Evolutionary conservation across 2,113 vertebrate genomes (phyloP).

Genomic region (Thunnus thynnus): DNA sequence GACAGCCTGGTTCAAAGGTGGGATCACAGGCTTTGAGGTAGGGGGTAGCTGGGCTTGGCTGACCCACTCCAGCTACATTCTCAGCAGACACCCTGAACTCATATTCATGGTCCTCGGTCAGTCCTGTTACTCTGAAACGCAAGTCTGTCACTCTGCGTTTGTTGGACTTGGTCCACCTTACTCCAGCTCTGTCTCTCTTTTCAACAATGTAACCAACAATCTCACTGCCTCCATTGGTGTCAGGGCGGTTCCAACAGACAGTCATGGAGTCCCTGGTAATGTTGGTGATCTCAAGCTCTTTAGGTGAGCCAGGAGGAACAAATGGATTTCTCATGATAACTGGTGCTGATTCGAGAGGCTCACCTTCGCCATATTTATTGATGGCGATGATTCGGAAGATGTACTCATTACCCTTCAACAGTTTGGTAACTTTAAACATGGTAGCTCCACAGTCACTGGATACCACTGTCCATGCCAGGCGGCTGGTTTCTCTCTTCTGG

Average conservation of each 20-base stretch:
- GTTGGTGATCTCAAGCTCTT: conserved; percentile 93
- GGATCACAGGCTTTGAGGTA: conserved; percentile 97
- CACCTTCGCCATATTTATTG: conserved; percentile 96
- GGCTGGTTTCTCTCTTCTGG: conserved; percentile 98
- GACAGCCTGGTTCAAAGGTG: conserved; percentile 94
- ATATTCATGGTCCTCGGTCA: conserved; percentile 98
- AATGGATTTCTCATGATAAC: conserved; percentile 97
- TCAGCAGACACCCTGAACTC: conserved; percentile 98
- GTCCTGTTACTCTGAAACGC: conserved; percentile 94
- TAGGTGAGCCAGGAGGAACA: conserved; percentile 92
- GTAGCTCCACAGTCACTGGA: conserved; percentile 92
- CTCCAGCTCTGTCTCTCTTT: conserved; percentile 95
- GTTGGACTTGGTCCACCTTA: conserved; percentile 98
- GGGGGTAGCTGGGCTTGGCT: conserved; percentile 89
- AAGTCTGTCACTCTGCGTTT: conserved; percentile 96
- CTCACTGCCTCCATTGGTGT: conserved; percentile 94
- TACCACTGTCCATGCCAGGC: conserved; percentile 96
- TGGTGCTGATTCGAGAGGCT: conserved; percentile 94
- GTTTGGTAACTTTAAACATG: conserved; percentile 96
- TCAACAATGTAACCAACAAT: conserved; percentile 95
- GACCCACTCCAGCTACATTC: conserved; percentile 95
- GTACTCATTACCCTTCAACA: conserved; percentile 97
- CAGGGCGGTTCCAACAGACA: conserved; percentile 95
- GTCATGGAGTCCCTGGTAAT: conserved; percentile 98
- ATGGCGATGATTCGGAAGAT: conserved; percentile 97